Conservation (phyloP, 2,888 invertebrate species). For the Arrhopalites spinosus region DNA sequence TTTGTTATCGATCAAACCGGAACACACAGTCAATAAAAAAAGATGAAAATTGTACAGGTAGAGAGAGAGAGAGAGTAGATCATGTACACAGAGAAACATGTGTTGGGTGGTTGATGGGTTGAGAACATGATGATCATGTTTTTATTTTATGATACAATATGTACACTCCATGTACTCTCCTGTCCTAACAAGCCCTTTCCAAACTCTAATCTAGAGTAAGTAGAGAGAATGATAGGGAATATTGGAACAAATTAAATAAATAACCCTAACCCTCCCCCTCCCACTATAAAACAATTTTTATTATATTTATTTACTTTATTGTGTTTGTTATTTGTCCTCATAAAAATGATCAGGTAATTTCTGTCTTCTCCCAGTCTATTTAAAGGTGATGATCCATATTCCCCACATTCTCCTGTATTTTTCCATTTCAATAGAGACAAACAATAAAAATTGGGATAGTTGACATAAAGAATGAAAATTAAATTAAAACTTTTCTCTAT, state of each 20-base stretch:
- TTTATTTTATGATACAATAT: slow-evolving; percentile 26
- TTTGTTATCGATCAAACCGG: slow-evolving; percentile 30
- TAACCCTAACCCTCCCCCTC: neutral
- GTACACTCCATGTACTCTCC: neutral
- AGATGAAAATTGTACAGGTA: slow-evolving; percentile 1
- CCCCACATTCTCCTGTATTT: neutral
- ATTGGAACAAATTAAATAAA: neutral
- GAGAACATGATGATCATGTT: neutral
- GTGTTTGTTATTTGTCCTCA: neutral
- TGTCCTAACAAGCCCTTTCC: no score
- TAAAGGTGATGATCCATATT: no score
- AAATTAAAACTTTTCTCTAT: neutral
- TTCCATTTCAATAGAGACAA: neutral
- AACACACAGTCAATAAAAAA: slow-evolving; percentile 24
- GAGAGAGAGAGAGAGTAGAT: neutral
- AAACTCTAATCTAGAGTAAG: neutral
- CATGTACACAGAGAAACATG: neutral
- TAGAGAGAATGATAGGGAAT: neutral
- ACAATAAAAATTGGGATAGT: neutral
- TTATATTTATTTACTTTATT: slow-evolving; percentile 3
- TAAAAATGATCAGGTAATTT: neutral
- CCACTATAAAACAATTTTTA: neutral
- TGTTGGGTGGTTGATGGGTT: neutral
- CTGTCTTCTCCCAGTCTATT: no score
- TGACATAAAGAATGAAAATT: neutral